Conservation (phyloP, 2,888 invertebrate species). For the Frankliniella fusca region DNA sequence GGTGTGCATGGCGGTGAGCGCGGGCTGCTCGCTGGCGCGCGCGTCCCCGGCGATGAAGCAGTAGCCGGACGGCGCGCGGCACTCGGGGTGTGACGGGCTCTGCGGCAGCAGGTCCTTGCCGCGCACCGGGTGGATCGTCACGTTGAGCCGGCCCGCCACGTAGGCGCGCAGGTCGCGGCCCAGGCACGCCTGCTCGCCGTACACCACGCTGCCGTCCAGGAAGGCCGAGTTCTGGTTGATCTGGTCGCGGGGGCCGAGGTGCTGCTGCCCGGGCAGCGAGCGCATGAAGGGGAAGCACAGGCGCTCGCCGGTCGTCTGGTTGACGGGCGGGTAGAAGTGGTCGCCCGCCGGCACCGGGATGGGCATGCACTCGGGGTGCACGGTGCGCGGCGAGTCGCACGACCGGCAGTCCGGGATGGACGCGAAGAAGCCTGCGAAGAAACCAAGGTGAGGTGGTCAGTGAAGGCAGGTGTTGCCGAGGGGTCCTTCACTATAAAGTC, state of each 20-base stretch:
- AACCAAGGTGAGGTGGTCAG: too few relatives aligned
- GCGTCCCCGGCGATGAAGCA: conserved; percentile 90
- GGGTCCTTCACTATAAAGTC: too few relatives aligned
- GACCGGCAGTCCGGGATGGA: conserved; percentile 85
- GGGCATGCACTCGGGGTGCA: conserved; percentile 91
- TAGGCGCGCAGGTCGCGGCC: conserved; percentile 66
- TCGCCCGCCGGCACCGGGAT: conserved; percentile 85
- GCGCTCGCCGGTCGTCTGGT: conserved; percentile 74
- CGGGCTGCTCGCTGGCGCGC: conserved; percentile 89
- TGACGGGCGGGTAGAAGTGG: conserved; percentile 82
- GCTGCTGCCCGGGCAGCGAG: conserved; percentile 85
- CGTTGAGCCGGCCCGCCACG: conserved; percentile 75
- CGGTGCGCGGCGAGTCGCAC: conserved; percentile 80
- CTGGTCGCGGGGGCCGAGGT: conserved; percentile 84
- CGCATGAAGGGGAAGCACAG: conserved; percentile 93
- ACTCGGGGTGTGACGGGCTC: conserved; percentile 71
- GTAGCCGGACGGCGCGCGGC: conserved; percentile 76
- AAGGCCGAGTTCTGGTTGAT: conserved; percentile 91
- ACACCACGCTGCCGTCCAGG: conserved; percentile 80
- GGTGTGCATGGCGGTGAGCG: conserved; percentile 81
- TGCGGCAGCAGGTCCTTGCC: conserved; percentile 72
- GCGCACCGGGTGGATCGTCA: conserved; percentile 67
- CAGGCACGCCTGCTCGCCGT: conserved; percentile 84
- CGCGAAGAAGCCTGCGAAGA: conserved; percentile 68
- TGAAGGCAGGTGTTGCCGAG: too few relatives aligned